These are phyloP conservation scores for Cichlasoma orientale DNA, from an alignment of 2,797 vertebrate genomes.

Conservation along the genomic window DNA sequence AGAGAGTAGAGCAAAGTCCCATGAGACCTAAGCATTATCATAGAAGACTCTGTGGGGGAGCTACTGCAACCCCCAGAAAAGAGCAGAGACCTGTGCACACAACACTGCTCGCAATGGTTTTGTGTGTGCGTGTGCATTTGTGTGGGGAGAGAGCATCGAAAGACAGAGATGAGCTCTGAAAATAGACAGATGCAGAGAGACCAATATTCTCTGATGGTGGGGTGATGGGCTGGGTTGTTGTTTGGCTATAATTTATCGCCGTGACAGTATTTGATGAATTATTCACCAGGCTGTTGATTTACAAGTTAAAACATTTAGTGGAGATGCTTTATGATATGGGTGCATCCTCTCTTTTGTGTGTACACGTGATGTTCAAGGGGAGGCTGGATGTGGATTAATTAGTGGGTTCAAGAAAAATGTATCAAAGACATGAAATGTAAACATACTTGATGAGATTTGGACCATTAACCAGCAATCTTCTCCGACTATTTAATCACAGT, in stretches of 20 bases:
- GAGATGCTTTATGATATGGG: slow-evolving; percentile 42
- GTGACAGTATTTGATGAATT: slow-evolving; percentile 64
- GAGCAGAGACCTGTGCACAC: slow-evolving; percentile 25
- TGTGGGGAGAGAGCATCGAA: slow-evolving; percentile 3
- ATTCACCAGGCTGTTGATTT: slow-evolving; percentile 69
- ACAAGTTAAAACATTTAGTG: slow-evolving; percentile 54
- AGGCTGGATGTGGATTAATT: slow-evolving; percentile 26
- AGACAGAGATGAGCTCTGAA: slow-evolving; percentile 2
- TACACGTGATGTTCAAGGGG: slow-evolving; percentile 17
- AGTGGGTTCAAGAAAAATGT: slow-evolving; percentile 16
- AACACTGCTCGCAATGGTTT: slow-evolving; percentile 7
- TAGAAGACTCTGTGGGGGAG: slow-evolving; percentile 41
- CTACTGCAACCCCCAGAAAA: slow-evolving; percentile 36
- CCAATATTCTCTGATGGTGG: slow-evolving; percentile 10
- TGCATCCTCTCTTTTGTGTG: background rate
- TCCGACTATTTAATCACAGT: slow-evolving; percentile 44
- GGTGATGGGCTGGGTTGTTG: slow-evolving; percentile 38
- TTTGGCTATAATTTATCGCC: slow-evolving; percentile 59
- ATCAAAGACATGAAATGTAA: slow-evolving; percentile 50
- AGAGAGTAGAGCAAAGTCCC: slow-evolving; percentile 37
- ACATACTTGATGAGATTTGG: slow-evolving; percentile 30
- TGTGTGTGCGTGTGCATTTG: background rate
- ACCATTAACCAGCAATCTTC: slow-evolving; percentile 26
- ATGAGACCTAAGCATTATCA: slow-evolving; percentile 38
- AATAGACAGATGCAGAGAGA: slow-evolving; percentile 19